Conservation (phyloP, 2,113 vertebrate genomes). For the Paramormyrops kingsleyae region DNA sequence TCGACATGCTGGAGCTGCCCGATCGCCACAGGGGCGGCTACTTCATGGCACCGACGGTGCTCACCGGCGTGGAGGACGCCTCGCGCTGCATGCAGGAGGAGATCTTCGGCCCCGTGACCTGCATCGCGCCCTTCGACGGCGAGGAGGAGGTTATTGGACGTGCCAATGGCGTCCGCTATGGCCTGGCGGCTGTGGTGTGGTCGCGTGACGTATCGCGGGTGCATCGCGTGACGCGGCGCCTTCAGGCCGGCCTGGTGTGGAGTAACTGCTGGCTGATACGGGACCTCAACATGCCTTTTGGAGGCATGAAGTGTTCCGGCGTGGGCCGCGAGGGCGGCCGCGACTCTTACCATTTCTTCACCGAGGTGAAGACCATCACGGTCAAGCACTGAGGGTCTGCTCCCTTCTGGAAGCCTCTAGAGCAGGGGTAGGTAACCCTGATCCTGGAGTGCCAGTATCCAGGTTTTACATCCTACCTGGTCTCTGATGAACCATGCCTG, state of each 20-base stretch:
- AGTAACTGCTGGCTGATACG: conserved; percentile 95
- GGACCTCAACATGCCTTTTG: conserved; percentile 92
- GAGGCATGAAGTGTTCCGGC: conserved; percentile 91
- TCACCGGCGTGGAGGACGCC: conserved; percentile 70
- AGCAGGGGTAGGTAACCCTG: not conserved
- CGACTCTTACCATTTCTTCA: conserved; percentile 93
- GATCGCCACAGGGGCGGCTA: conserved; percentile 68
- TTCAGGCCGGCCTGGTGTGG: conserved; percentile 88
- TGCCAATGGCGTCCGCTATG: conserved; percentile 81
- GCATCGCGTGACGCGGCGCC: conserved; percentile 72
- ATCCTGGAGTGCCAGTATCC: not conserved
- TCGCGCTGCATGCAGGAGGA: conserved; percentile 92
- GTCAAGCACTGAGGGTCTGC: conserved; percentile 72
- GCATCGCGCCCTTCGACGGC: conserved; percentile 76
- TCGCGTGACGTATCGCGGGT: conserved; percentile 72
- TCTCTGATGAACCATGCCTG: not conserved
- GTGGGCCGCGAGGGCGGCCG: conserved; percentile 86
- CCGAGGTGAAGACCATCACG: conserved; percentile 86
- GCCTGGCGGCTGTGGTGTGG: conserved; percentile 83
- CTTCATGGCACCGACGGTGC: conserved; percentile 85
- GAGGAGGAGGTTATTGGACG: conserved; percentile 83
- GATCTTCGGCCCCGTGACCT: conserved; percentile 93
- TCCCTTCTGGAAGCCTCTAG: not conserved
- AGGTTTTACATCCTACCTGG: not conserved
- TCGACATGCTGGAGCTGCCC: conserved; percentile 70